Conservation (phyloP, 1,140 invertebrate genomes). For the Zophobas atratus region DNA sequence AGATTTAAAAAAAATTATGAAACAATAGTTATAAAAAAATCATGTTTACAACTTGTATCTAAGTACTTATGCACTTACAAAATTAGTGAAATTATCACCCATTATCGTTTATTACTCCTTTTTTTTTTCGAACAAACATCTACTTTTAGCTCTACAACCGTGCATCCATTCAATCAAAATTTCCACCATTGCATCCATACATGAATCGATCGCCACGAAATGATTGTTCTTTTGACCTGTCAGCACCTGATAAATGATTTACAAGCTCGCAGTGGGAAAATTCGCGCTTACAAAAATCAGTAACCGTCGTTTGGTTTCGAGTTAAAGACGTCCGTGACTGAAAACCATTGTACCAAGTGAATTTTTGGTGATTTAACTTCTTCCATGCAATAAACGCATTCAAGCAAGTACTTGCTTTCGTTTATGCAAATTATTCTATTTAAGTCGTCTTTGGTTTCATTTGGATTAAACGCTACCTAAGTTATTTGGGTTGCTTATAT, state of each 20-base stretch:
- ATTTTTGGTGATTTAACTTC: conserved; percentile 1
- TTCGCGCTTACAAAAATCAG: background rate
- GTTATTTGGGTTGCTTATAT: background rate
- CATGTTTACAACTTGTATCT: background rate
- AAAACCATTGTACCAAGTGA: conserved; percentile 1
- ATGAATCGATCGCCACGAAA: conserved; percentile 4
- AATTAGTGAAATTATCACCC: no score
- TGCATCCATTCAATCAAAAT: no score
- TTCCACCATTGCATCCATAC: no score
- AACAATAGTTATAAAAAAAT: no score
- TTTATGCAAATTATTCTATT: conserved; percentile 45
- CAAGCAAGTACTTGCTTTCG: conserved; percentile 9
- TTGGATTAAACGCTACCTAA: background rate
- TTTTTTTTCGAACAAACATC: no score
- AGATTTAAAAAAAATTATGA: no score
- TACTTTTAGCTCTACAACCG: no score
- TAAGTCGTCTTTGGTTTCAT: conserved; percentile 18
- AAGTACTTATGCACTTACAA: background rate
- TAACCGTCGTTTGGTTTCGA: background rate
- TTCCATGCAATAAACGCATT: conserved; percentile 8
- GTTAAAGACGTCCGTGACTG: conserved; percentile 7
- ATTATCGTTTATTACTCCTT: no score
- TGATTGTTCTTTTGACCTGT: conserved; percentile 38
- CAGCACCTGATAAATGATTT: conserved; percentile 40
- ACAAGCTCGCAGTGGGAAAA: conserved; percentile 5